These are phyloP conservation scores for Pseudolaguvia tuberculata DNA, from an alignment of 2,113 vertebrate species.

Conservation along the genomic window DNA sequence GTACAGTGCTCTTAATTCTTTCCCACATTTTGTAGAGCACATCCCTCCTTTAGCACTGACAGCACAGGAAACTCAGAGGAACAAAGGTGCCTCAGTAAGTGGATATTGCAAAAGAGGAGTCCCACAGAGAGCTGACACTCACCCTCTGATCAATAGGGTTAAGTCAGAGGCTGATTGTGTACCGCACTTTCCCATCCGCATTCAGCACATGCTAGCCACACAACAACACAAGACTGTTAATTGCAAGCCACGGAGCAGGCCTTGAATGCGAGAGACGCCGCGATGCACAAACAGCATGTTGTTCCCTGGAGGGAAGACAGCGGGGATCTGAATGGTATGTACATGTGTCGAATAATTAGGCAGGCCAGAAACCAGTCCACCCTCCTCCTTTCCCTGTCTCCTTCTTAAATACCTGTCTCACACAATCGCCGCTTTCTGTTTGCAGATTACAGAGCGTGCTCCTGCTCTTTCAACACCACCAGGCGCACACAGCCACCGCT, in stretches of 20 bases:
- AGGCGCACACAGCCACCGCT: conserved; percentile 43
- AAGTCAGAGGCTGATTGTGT: conserved; percentile 44
- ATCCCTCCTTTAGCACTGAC: conserved; percentile 4
- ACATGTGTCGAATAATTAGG: conserved; percentile 71
- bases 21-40: conserved; percentile 35
- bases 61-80: conserved; percentile 41
- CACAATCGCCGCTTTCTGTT: conserved; percentile 48
- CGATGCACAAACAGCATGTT: conserved; percentile 67
- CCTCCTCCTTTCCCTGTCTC: conserved; percentile 47
- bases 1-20: conserved; percentile 32
- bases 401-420: conserved; percentile 63
- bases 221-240: conserved; percentile 74
- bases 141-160: conserved; percentile 48
- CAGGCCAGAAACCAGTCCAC: conserved; percentile 42
- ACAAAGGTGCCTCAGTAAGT: conserved; percentile 41
- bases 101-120: conserved; percentile 35
- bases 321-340: conserved; percentile 60
- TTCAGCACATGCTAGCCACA: conserved; percentile 70
- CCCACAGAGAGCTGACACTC: conserved; percentile 44
- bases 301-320: conserved; percentile 57
- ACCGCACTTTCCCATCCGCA: conserved; percentile 71
- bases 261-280: conserved; percentile 57
- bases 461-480: conserved; percentile 46
- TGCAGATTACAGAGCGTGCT: conserved; percentile 39
- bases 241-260: conserved; percentile 62